Conservation (phyloP, 2,113 vertebrate genomes). For the Eudyptes chrysolophus region DNA sequence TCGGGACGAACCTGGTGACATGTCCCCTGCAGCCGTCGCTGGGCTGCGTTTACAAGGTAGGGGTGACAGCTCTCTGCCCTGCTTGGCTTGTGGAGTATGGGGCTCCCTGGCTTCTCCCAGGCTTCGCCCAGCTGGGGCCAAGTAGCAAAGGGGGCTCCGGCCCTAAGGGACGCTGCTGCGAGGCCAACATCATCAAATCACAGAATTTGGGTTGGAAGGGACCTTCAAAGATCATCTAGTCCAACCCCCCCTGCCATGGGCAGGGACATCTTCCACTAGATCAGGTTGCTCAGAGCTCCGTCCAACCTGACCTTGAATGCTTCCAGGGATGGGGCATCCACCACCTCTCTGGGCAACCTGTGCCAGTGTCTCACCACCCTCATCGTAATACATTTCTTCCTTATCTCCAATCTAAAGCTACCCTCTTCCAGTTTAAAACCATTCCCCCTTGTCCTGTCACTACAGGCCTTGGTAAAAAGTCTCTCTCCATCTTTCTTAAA, state of each 20-base stretch:
- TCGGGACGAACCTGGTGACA: constrained; percentile 90
- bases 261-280: neutral
- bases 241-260: neutral
- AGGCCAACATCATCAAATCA: neutral
- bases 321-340: neutral
- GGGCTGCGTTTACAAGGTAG: constrained; percentile 94
- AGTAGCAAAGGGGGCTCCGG: neutral
- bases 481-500: accelerated
- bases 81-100: neutral
- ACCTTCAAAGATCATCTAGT: accelerated
- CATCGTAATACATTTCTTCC: accelerated
- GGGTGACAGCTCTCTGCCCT: neutral
- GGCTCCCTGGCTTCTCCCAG: neutral
- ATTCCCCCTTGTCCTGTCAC: neutral
- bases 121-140: neutral
- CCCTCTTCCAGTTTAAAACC: neutral
- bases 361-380: accelerated
- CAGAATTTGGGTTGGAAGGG: neutral
- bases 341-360: neutral
- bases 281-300: accelerated
- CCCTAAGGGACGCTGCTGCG: neutral
- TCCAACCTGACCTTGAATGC: neutral
- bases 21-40: constrained; percentile 89
- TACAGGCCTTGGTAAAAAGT: too few species aligned
- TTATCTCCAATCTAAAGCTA: accelerated